A percentile compares a stretch with the other conserved stretches of the same genome.
Conservation (phyloP, 2,113 vertebrate species). For the Seriola dumerili region DNA sequence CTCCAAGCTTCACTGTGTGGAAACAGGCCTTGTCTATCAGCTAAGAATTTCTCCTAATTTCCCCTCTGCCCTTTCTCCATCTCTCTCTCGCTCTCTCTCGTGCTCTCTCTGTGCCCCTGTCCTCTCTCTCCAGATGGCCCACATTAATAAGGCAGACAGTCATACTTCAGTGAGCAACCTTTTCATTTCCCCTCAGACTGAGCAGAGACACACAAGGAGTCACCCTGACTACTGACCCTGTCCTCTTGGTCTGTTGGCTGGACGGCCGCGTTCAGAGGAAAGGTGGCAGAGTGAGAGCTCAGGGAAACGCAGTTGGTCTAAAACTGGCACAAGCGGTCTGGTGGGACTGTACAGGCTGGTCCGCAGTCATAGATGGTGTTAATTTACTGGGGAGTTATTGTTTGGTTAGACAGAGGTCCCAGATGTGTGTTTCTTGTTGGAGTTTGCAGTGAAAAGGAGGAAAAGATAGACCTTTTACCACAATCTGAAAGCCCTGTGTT, state of each 20-base stretch:
- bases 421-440: background rate
- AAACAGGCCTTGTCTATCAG: slow-evolving; percentile 40
- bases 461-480: too few species aligned
- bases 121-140: slow-evolving; percentile 72
- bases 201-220: slow-evolving; percentile 53
- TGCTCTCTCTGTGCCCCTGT: background rate
- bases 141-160: slow-evolving; percentile 76
- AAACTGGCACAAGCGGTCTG: slow-evolving; percentile 6
- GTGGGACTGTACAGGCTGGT: slow-evolving; percentile 27
- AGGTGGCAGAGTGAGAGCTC: slow-evolving; percentile 14
- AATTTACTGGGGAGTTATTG: slow-evolving; percentile 20
- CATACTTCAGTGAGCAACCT: slow-evolving; percentile 70
- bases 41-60: slow-evolving; percentile 39
- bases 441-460: background rate
- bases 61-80: slow-evolving; percentile 30
- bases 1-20: slow-evolving; percentile 9
- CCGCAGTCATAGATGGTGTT: slow-evolving; percentile 10
- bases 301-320: background rate
- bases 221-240: slow-evolving; percentile 60
- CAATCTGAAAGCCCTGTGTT: background rate
- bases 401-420: background rate
- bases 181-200: slow-evolving; percentile 73
- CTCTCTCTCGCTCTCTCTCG: background rate
- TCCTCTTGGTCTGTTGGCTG: slow-evolving; percentile 40
- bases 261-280: background rate